Conservation (phyloP, 2,113 vertebrate genomes). For the Pangasianodon gigas region DNA sequence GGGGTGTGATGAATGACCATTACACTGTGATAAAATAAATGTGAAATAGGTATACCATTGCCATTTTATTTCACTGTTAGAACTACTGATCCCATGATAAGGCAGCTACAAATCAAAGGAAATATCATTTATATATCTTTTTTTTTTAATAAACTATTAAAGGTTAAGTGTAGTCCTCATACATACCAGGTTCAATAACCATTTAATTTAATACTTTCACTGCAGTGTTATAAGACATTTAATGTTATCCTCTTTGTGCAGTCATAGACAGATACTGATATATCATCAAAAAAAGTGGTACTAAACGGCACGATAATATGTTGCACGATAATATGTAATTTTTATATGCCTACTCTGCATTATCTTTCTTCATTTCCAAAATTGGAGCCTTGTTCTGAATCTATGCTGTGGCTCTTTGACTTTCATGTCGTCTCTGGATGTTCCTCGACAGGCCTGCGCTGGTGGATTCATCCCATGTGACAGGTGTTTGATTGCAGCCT, state of each 20-base stretch:
- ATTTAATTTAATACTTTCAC: not conserved
- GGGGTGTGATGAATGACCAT: not conserved
- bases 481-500: constrained; percentile 75
- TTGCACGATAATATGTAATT: not conserved
- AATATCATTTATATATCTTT: not conserved
- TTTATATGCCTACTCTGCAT: constrained; percentile 9
- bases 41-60: not conserved
- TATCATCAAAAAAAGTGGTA: not conserved
- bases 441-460: constrained; percentile 71
- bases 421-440: constrained; percentile 65
- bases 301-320: not conserved
- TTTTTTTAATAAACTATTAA: not conserved
- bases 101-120: not conserved
- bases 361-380: not conserved
- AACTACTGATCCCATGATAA: not conserved
- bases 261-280: not conserved
- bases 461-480: constrained; percentile 75
- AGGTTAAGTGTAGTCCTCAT: not conserved
- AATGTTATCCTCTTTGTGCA: not conserved
- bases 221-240: not conserved
- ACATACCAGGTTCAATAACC: not conserved
- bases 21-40: not conserved
- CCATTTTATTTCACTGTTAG: not conserved
- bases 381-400: not conserved
- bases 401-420: constrained; percentile 12